Evolutionary conservation across 2,888 invertebrate species (phyloP), one percentile per base, ranked within the genome.

Genomic region (Thera britannica): DNA sequence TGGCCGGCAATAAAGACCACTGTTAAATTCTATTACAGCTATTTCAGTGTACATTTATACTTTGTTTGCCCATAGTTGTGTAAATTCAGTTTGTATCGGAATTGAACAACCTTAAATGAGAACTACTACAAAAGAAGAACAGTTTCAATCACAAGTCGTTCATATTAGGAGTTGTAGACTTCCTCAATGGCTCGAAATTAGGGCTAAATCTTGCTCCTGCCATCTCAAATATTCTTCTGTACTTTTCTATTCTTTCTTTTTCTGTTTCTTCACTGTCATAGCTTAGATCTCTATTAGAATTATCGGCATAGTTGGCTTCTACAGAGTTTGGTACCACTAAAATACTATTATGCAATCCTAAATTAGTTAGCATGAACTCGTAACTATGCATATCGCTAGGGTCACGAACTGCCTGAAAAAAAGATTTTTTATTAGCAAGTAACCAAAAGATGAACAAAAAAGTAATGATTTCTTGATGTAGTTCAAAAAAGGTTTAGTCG

Each of bases 181-280:
- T 51, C 23, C 1, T 58, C 7, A 51, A 44, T 1, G 4, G 8
- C 41, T 58, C 44, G 41, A 68, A 71, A 0, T 41, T 1, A 0
- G 71, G 71, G 0, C 62, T 51, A 12, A 68, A 71, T 36, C 62
- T 68, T 2, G 71, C 68, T 0, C 68, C 71, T 0, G 65, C 68
- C 2, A 58, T 48, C n/a, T 71, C 71, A 9, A 58, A 71, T 11
- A 65, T 57, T 60, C 60, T 65, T 51, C 68, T 63, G 3, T 55
- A 63, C 6, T n/a, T 2, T 55, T 68, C 58, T 12, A 62, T 38
- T n/a, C 35, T 57, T n/a, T 44, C 52, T 4, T 41, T 58, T 8
- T 68, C 51, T 2, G 23, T 8, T 41, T 65, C 65, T 41, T 55
- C 58, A 8, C 55, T 65, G 11, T 61, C 52, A 23, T 67, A 59